Evolutionary conservation across 2,113 vertebrate species (phyloP).

Genomic region (Chlorocebus sabaeus): DNA sequence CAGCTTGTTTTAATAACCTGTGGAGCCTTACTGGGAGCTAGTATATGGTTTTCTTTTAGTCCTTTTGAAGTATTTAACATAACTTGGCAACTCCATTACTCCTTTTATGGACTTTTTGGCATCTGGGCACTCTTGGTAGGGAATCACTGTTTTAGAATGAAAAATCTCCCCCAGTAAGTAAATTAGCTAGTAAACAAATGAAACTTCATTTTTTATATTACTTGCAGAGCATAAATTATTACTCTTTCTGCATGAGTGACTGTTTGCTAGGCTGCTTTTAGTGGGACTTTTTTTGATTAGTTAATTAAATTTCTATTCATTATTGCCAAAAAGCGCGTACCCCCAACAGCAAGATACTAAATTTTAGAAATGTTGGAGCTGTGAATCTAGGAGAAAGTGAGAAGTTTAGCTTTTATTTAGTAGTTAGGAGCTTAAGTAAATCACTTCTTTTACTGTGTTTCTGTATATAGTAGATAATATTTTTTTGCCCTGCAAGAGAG

Average conservation of each 20-base stretch:
- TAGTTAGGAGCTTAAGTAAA: background rate
- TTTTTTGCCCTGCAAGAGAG: background rate
- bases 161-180: background rate
- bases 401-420: background rate
- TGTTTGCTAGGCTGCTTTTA: constrained; percentile 21
- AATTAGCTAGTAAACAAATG: constrained; percentile 14
- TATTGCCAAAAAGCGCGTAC: background rate
- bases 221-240: background rate
- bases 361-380: background rate
- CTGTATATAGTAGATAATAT: background rate
- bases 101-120: constrained; percentile 24
- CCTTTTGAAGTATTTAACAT: constrained; percentile 38
- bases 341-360: background rate
- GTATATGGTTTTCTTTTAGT: constrained; percentile 5
- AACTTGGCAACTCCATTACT: constrained; percentile 5
- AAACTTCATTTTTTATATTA: background rate
- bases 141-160: constrained; percentile 29
- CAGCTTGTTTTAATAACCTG: constrained; percentile 12
- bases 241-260: constrained; percentile 1
- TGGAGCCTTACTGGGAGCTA: background rate
- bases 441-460: background rate
- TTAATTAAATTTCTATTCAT: constrained; percentile 25
- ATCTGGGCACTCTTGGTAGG: background rate
- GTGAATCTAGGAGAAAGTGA: background rate
- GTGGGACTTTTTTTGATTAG: background rate